Evolutionary conservation across 2,797 vertebrate species (phyloP), one percentile per base, ranked within the genome.

Genomic region (Brachymystax lenok): DNA sequence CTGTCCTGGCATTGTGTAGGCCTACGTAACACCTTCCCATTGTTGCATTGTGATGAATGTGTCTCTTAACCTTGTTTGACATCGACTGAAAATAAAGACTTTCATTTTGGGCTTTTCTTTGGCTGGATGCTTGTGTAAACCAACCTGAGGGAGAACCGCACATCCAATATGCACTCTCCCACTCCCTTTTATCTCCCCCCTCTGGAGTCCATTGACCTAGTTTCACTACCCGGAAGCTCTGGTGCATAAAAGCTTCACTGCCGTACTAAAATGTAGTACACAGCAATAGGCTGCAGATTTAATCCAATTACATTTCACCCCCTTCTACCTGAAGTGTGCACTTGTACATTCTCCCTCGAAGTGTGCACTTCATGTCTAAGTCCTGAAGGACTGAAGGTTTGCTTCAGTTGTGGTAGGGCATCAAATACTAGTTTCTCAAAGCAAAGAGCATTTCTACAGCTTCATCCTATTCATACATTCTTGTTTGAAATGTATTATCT

Each of bases 21-120:
- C 56, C n/a, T n/a, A 61, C 56, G 5, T 64, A 64, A 64, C 33
- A 46, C 33, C 4, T 10, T 21, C 13, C 7, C 40, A 24, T 61
- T 70, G 59, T 70, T 70, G 19, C 69, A 70, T 46, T 70, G 69
- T 46, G 35, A 70, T 50, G 69, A 40, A 70, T 70, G 69, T 16
- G 69, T 50, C n/a, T 50, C 68, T 50, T 24, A 70, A 70, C 69
- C 2, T 46, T 21, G 56, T 63, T 63, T 63, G 59, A 63, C 59
- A 63, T n/a, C 8, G 59, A 63, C 59, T 63, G 59, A 63, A 63
- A 63, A 63, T 63, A 63, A 63, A 63, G 21, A 63, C n/a, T 63
- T 46, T 46, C n/a, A 63, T 27, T 63, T 61, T 63, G 59, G 12
- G 21, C 59, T 63, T 63, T 63, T 63, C 59, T 63, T 63, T 10